These are phyloP conservation scores for Microctenopoma stevenorrisi DNA, from an alignment of 2,797 vertebrate genomes.

Conservation along the genomic window DNA sequence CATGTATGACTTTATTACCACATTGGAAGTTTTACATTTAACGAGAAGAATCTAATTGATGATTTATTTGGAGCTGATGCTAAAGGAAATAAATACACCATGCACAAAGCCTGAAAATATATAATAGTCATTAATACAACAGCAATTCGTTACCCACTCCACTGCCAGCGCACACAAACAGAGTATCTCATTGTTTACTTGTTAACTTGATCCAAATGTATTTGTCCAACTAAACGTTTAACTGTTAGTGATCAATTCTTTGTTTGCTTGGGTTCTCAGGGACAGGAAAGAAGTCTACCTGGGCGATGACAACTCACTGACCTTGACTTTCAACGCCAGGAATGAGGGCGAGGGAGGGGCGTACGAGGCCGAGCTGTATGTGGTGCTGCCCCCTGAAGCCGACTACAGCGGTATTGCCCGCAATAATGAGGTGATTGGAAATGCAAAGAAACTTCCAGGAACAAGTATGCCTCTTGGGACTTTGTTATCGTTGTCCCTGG, in stretches of 20 bases:
- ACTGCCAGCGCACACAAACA: conserved; percentile 20
- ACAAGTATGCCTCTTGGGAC: background rate
- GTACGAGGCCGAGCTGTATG: conserved; percentile 92
- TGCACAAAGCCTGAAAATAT: conserved; percentile 10
- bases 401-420: conserved; percentile 92
- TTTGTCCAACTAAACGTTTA: conserved; percentile 27
- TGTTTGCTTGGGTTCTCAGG: conserved; percentile 68
- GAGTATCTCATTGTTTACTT: conserved; percentile 10
- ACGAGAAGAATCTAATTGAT: conserved; percentile 30
- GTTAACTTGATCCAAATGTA: conserved; percentile 6
- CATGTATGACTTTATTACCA: conserved; percentile 70
- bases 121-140: conserved; percentile 26
- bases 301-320: conserved; percentile 90
- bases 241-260: conserved; percentile 28
- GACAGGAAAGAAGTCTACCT: conserved; percentile 88
- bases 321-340: conserved; percentile 88
- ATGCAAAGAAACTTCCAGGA: background rate
- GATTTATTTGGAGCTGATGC: conserved; percentile 20
- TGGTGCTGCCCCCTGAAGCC: conserved; percentile 89
- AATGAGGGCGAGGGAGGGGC: conserved; percentile 93
- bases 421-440: conserved; percentile 88
- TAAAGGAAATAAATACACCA: conserved; percentile 17
- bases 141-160: conserved; percentile 4
- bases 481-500: background rate
- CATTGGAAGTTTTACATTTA: conserved; percentile 42